Conservation (phyloP, 2,113 vertebrate genomes). For the Vimba vimba region DNA sequence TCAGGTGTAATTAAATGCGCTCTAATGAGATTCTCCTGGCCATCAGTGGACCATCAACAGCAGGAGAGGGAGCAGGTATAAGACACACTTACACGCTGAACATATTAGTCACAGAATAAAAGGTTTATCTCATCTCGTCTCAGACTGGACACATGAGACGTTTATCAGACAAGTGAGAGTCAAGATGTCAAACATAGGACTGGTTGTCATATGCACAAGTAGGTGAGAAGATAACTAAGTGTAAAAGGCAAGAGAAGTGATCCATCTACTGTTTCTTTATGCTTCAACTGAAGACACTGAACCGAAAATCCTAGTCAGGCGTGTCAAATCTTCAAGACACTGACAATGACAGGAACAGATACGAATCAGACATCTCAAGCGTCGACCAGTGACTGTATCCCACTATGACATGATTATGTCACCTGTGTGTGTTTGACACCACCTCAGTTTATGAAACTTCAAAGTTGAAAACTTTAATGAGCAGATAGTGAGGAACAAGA, state of each 20-base stretch:
- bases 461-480: not conserved
- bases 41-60: not conserved
- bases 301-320: not conserved
- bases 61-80: not conserved
- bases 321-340: conserved; percentile 19
- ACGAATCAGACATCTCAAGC: not conserved
- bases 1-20: conserved; percentile 46
- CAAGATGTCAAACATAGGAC: not conserved
- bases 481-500: not conserved
- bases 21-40: conserved; percentile 21
- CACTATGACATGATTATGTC: not conserved
- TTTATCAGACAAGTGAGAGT: not conserved
- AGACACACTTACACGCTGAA: not conserved
- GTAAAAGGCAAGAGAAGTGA: conserved; percentile 5
- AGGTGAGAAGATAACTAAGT: conserved; percentile 4
- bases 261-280: not conserved
- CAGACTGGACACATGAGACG: not conserved
- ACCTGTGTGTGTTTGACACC: not conserved
- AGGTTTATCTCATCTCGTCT: not conserved
- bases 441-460: conserved; percentile 7
- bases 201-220: not conserved
- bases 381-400: not conserved
- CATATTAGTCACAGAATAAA: not conserved
- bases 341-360: not conserved
- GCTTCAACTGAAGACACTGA: not conserved